A percentile compares a stretch with the other conserved stretches of the same genome.
phyloP scores from a whole-genome alignment of 2,888 invertebrate genomes.

The Andrena minutula region DNA sequence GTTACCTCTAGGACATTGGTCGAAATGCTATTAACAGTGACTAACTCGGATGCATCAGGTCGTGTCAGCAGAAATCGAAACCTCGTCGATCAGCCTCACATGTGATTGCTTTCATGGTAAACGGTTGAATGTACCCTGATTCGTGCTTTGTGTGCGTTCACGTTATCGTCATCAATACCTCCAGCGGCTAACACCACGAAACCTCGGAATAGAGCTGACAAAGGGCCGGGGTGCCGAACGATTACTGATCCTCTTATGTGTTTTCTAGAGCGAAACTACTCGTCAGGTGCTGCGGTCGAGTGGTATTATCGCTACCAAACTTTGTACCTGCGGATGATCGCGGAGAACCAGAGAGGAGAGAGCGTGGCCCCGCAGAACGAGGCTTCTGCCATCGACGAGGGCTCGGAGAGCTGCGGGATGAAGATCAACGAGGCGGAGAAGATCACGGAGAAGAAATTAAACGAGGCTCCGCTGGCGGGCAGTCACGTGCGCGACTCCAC shows the following conservation, averaged over 20 bases:
- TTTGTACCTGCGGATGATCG: constrained; percentile 76
- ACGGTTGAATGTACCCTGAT: constrained; percentile 69
- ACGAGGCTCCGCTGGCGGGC: constrained; percentile 9
- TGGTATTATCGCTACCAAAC: constrained; percentile 79
- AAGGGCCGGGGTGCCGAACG: background rate
- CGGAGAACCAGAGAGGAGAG: constrained; percentile 71
- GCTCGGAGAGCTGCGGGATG: background rate
- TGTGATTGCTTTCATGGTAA: constrained; percentile 72
- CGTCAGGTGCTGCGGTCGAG: constrained; percentile 74
- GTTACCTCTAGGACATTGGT: too few species aligned
- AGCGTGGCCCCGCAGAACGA: constrained; percentile 1
- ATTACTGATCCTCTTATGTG: constrained; percentile 67
- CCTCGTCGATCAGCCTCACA: background rate
- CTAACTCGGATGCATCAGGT: too few species aligned
- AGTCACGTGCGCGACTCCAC: constrained; percentile 55
- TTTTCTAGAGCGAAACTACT: constrained; percentile 76
- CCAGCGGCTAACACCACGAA: constrained; percentile 35
- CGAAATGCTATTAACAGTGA: too few species aligned
- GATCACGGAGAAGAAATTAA: constrained; percentile 15
- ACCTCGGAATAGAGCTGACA: background rate
- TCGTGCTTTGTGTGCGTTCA: constrained; percentile 71
- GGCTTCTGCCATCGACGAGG: background rate
- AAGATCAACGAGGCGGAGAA: constrained; percentile 21
- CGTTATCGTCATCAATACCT: constrained; percentile 40
- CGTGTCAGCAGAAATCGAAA: background rate